phyloP scores from a whole-genome alignment of 2,113 vertebrate genomes.

The Oreotrochilus melanogaster region DNA sequence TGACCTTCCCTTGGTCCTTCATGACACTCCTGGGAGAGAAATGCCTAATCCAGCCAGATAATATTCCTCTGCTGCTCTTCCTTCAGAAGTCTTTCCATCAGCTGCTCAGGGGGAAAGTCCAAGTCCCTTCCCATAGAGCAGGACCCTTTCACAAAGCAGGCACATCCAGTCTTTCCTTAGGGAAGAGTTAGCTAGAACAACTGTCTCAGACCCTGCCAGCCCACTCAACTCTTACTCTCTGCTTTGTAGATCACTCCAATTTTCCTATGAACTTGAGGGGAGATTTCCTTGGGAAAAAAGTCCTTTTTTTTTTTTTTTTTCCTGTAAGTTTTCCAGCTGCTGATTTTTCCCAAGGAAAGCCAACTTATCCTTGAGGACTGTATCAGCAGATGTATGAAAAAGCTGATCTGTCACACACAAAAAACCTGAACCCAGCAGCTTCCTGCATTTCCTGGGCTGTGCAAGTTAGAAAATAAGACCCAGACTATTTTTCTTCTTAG shows the following conservation, averaged over 20 bases:
- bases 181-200: background rate
- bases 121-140: background rate
- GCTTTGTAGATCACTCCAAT: conserved; percentile 20
- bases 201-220: background rate
- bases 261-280: conserved; percentile 65
- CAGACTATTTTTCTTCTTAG: conserved; percentile 22
- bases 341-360: conserved; percentile 65
- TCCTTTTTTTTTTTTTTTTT: background rate
- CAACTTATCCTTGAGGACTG: conserved; percentile 51
- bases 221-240: background rate
- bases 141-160: background rate
- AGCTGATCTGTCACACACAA: conserved; percentile 38
- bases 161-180: conserved; percentile 19
- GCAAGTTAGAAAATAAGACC: conserved; percentile 14
- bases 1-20: background rate
- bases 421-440: conserved; percentile 30
- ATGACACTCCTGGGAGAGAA: background rate
- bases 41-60: background rate
- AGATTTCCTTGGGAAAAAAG: conserved; percentile 69
- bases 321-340: conserved; percentile 66
- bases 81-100: background rate
- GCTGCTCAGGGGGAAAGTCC: background rate
- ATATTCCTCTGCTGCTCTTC: background rate
- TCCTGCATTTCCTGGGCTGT: conserved; percentile 27
- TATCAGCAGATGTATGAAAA: conserved; percentile 61